Evolutionary conservation across 2,113 vertebrate genomes (phyloP), one percentile per base, ranked within the genome.

Genomic region (Clinocottus analis): DNA sequence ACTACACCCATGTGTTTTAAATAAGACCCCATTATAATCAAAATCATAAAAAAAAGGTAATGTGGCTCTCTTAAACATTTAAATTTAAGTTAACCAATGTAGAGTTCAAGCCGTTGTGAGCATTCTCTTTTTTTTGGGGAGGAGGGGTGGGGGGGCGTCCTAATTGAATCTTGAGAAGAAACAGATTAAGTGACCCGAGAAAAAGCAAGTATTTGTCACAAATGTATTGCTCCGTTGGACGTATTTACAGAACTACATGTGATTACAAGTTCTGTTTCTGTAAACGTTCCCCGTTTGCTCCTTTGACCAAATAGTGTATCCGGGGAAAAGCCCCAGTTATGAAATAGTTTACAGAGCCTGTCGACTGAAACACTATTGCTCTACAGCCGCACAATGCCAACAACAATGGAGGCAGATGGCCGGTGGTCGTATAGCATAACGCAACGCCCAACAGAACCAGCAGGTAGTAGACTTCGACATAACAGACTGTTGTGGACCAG

Each of bases 21-120:
- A 95, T 95, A 93, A 94, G 92, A 90, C 68, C 85, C 91, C 91
- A 94, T 95, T 95, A 95, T 95, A 95, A 95, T 95, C 93, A 94
- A 95, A 95, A 95, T 95, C 94, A 95, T 94, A 93, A 95, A 94
- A 95, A 94, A 94, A 93, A 93, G 90, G 89, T 93, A 93, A 94
- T 92, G 94, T 87, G 91, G 91, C 84, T 90, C 89, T 88, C 86
- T 92, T 91, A 91, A 90, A 93, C 86, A 91, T 93, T 93, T 93
- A 89, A 91, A 93, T 92, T 85, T 86, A 84, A 92, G 84, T 92
- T 91, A 87, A 89, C 89, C 82, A 87, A 78, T 86, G 85, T 80
- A 84, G 87, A 90, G 87, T 91, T 90, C 85, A 85, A 90, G 85
- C 83, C 74, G 92, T 79, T 89, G 75, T 75, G 80, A 80, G 69